Evolutionary conservation across 2,113 vertebrate species (phyloP), one percentile per base, ranked within the genome.

Genomic region (Entosphenus tridentatus): DNA sequence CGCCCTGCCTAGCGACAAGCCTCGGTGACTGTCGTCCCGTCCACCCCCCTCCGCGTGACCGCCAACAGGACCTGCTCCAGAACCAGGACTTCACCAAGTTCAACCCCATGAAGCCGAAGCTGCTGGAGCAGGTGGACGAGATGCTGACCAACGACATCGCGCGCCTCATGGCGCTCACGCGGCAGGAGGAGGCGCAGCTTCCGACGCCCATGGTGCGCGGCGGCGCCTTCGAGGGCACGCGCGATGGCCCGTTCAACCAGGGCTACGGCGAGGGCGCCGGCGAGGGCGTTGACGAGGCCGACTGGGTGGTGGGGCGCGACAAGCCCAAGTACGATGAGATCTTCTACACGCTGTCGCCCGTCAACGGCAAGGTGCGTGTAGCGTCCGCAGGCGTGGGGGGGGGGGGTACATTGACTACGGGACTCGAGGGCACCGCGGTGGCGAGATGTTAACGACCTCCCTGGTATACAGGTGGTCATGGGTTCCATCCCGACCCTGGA

Each of bases 311-410:
- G 76, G 90, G 81, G 67, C 90, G 88, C 74, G 88, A 93, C 82
- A 93, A 93, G 73, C 82, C 87, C 75, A 93, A 93, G 56, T 93
- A 93, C 0, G 88, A 93, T 6, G 88, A 93, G 72, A 89, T 93
- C 78, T 93, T 93, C 81, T 93, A 90, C 72, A 91, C 86, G 76
- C 79, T 93, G 12, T 81, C 85, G 0, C 88, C 88, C 0, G 80
- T 80, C 0, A 87, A 91, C 16, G 88, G 88, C 16, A 93, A 93
- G 74, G 81, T 93, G 73, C 90, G 84, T 1, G 39, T 39, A 39
- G 39, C 39, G 39, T 39, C 39, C 39, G 39, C 39, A 39, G 39
- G 39, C 5, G 39, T 39, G 39, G 39, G 3, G 21, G 5, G 39
- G 39, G 39, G 39, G 39, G 39, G 39, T 39, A 39, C 39, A 39